phyloP scores from a whole-genome alignment of 2,888 invertebrate genomes.

The Gerosis bhagava region DNA sequence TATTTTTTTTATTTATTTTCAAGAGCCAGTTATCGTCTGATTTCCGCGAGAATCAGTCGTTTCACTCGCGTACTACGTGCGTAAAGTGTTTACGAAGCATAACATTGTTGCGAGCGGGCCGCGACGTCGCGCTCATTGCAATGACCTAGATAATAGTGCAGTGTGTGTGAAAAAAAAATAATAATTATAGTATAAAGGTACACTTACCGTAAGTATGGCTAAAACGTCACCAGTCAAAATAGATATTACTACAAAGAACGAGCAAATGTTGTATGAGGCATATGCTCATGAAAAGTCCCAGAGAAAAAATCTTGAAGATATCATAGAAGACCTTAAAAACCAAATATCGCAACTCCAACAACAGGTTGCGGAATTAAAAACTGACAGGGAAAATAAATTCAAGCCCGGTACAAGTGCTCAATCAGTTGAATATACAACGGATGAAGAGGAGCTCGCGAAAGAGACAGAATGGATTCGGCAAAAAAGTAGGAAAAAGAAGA shows the following conservation, averaged over 20 bases:
- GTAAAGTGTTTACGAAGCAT: too few species aligned
- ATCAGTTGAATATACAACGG: slow-evolving; percentile 2
- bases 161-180: too few species aligned
- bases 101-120: too few species aligned
- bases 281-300: neutral
- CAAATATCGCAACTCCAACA: neutral
- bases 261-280: neutral
- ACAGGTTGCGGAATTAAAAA: neutral
- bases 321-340: neutral
- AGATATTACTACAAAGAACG: neutral
- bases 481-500: slow-evolving; percentile 13
- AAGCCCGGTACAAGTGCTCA: neutral
- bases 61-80: too few species aligned
- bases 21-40: too few species aligned
- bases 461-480: slow-evolving; percentile 12
- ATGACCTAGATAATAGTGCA: neutral
- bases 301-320: neutral
- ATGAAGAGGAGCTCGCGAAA: slow-evolving; percentile 16
- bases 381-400: neutral
- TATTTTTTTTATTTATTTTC: too few species aligned
- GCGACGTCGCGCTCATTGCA: neutral
- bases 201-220: neutral
- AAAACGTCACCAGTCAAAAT: neutral
- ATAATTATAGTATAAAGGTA: neutral
- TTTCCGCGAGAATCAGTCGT: too few species aligned